phyloP scores from a whole-genome alignment of 2,888 invertebrate species.

The Heterodera filipjevi region DNA sequence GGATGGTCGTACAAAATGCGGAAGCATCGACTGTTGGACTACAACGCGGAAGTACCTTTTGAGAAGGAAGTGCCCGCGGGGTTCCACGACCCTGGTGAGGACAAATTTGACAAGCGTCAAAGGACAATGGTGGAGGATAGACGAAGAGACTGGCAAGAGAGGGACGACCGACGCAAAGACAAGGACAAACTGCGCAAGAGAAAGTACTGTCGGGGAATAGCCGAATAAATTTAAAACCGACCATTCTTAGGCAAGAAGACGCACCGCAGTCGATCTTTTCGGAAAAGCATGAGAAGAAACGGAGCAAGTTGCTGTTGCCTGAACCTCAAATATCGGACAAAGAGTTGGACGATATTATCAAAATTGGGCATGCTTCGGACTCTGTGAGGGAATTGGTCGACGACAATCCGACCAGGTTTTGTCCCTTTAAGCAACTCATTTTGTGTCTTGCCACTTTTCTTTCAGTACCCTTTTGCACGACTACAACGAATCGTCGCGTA shows the following conservation, averaged over 20 bases:
- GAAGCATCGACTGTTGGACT: constrained; percentile 80
- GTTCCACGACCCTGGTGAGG: constrained; percentile 91
- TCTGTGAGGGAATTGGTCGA: constrained; percentile 77
- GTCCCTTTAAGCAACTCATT: too few relatives aligned
- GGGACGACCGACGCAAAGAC: constrained; percentile 88
- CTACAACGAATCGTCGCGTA: constrained; percentile 74
- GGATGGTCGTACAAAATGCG: constrained; percentile 60
- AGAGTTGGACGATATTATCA: constrained; percentile 71
- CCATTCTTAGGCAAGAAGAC: constrained; percentile 78
- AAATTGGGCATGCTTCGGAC: constrained; percentile 74
- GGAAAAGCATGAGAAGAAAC: constrained; percentile 60
- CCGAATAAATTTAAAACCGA: background rate
- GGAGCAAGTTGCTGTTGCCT: constrained; percentile 84
- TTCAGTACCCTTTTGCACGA: constrained; percentile 79
- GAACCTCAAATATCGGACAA: constrained; percentile 93
- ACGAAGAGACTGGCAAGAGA: constrained; percentile 53
- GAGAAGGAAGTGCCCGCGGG: constrained; percentile 74
- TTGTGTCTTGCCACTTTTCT: constrained; percentile 20
- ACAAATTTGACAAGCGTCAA: constrained; percentile 70
- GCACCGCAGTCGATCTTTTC: constrained; percentile 74
- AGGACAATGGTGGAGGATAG: constrained; percentile 50
- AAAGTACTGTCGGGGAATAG: constrained; percentile 69
- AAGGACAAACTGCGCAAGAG: constrained; percentile 88
- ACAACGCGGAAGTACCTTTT: constrained; percentile 92
- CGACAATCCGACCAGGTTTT: constrained; percentile 68